Evolutionary conservation across 2,888 invertebrate genomes (phyloP).

Genomic region (Hypsopygia costalis): DNA sequence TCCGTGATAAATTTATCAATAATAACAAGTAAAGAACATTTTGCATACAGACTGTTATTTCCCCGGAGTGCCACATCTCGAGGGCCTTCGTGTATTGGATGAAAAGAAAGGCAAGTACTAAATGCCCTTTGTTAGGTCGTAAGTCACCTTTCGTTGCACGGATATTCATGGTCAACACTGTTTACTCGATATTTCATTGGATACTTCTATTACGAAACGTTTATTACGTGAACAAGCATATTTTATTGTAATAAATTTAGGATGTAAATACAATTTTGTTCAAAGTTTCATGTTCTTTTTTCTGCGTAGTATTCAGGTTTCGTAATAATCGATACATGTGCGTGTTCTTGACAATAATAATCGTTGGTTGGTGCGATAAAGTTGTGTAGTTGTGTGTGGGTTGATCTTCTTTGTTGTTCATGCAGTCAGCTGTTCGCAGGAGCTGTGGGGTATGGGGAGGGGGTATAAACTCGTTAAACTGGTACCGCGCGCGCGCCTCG

Average conservation of each 20-base stretch:
- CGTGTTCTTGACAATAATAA: conserved; percentile 25
- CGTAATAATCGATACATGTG: conserved; percentile 19
- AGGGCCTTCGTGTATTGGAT: conserved; percentile 72
- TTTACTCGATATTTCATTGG: conserved; percentile 34
- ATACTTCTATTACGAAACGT: too few relatives aligned
- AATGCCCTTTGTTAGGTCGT: conserved; percentile 51
- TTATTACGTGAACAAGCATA: too few relatives aligned
- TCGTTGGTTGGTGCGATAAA: conserved; percentile 17
- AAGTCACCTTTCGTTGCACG: conserved; percentile 38
- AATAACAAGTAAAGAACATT: conserved; percentile 37
- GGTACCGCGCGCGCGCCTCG: conserved; percentile 36
- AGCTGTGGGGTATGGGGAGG: conserved; percentile 26
- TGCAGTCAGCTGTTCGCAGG: conserved; percentile 64
- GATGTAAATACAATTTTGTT: too few relatives aligned
- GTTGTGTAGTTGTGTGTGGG: conserved; percentile 31
- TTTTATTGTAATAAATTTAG: too few relatives aligned
- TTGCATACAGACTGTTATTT: conserved; percentile 46
- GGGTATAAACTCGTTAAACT: conserved; percentile 43
- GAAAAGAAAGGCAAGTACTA: conserved; percentile 74
- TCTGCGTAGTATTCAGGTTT: background rate
- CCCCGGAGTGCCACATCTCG: conserved; percentile 55
- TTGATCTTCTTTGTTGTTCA: conserved; percentile 66
- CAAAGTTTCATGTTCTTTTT: too few relatives aligned
- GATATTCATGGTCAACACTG: conserved; percentile 50
- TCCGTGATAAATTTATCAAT: conserved; percentile 51